Evolutionary conservation across 2,797 vertebrate species (phyloP).

Genomic region (Crax fasciolata): DNA sequence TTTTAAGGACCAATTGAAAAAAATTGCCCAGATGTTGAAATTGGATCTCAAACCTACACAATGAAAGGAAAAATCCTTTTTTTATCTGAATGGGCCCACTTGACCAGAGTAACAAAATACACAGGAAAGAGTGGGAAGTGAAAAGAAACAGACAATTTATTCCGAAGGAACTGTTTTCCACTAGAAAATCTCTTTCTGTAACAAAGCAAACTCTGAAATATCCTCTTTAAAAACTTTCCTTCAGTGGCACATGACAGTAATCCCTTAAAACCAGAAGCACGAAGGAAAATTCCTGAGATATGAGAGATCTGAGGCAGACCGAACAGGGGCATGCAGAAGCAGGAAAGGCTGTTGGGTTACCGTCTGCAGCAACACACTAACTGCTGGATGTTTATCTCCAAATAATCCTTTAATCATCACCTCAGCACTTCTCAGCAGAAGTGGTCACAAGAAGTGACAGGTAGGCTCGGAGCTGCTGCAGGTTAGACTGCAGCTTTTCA

Average conservation of each 20-base stretch:
- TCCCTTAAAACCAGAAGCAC: not conserved
- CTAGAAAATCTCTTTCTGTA: not conserved
- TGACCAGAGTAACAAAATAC: not conserved
- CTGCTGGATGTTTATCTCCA: not conserved
- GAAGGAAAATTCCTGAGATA: not conserved
- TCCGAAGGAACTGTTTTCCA: not conserved
- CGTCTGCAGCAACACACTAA: not conserved
- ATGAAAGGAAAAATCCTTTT: not conserved
- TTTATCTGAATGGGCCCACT: not conserved
- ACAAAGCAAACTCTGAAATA: not conserved
- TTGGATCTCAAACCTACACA: not conserved
- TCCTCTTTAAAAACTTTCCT: not conserved
- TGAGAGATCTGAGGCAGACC: not conserved
- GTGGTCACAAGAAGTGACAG: not conserved
- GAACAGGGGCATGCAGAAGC: not conserved
- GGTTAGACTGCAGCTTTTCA: not conserved
- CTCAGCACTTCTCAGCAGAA: not conserved
- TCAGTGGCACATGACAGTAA: not conserved
- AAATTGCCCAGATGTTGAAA: not conserved
- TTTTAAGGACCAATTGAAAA: not conserved
- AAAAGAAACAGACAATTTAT: not conserved
- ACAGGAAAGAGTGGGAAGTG: not conserved
- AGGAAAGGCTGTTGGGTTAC: not conserved
- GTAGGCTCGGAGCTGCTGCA: not conserved
- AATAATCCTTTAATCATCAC: not conserved